Evolutionary conservation across 2,888 invertebrate genomes (phyloP), one percentile per base, ranked within the genome.

Genomic region (Troilus luridus): DNA sequence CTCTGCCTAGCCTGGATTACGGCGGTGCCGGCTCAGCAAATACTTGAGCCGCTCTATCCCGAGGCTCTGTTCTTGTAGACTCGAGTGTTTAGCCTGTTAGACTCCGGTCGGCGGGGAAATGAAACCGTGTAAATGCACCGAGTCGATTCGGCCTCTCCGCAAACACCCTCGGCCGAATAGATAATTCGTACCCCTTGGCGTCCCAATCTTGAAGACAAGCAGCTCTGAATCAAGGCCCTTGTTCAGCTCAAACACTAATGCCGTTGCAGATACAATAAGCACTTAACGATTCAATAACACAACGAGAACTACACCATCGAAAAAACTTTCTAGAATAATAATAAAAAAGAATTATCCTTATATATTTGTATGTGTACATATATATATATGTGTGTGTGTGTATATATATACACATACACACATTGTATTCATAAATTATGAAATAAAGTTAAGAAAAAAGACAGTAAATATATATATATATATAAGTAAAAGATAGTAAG

Each of bases 1-100:
- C 85, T 56, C 85, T n/a, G 85, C 56, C 85, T 85, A 85, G 85
- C n/a, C 85, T n/a, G 85, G 85, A 85, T 85, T 58, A 85, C 56
- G n/a, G 56, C 56, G 21, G 56, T 58, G 56, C 85, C n/a, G 19
- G n/a, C 41, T 77, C 85, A 85, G 85, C 56, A 85, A 85, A 85
- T 56, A 58, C 56, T 85, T 9, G 9, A 21, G 56, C 56, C 41
- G 77, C 41, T 41, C 64, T 64, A 77, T 17, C 72, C 72, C 72
- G 9, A 77, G 72, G 17, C 41, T 77, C 72, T 77, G 72, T 77
- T 77, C 72, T 41, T 41, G 17, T 8, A 24, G 72, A 27, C 72
- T 77, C 72, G 72, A 77, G 72, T 77, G 72, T 77, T 77, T 27
- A 77, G 72, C 27, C 41, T 77, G 72, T 77, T 77, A 77, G 17